These are phyloP conservation scores for Myioborus miniatus DNA, from an alignment of 2,797 vertebrate species.

Conservation along the genomic window DNA sequence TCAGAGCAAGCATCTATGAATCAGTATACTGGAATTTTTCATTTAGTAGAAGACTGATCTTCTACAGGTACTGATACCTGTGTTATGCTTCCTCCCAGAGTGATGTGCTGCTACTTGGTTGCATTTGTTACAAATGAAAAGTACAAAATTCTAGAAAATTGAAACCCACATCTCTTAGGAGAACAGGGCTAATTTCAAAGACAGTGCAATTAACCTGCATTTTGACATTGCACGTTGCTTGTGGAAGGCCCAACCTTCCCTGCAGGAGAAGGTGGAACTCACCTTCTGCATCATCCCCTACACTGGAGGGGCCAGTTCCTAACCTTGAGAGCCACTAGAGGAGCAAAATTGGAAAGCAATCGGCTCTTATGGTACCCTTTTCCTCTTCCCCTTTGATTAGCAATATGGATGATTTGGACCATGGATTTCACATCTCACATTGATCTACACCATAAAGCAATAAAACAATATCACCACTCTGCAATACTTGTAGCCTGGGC, in stretches of 20 bases:
- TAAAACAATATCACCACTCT: not conserved
- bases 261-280: not conserved
- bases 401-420: not conserved
- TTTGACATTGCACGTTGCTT: not conserved
- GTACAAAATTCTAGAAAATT: not conserved
- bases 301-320: not conserved
- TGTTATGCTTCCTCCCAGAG: not conserved
- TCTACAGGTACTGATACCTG: not conserved
- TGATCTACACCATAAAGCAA: not conserved
- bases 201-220: not conserved
- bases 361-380: not conserved
- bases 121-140: not conserved
- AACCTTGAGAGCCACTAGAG: not conserved
- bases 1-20: not conserved
- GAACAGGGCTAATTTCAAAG: not conserved
- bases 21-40: not conserved
- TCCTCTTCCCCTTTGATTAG: not conserved
- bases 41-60: not conserved
- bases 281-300: not conserved
- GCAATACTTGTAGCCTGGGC: not conserved
- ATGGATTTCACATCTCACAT: not conserved
- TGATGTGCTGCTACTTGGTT: not conserved
- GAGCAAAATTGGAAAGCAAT: accelerated
- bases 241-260: not conserved
- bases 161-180: not conserved